Evolutionary conservation across 2,113 vertebrate genomes (phyloP).

Genomic region (Steatornis caripensis): DNA sequence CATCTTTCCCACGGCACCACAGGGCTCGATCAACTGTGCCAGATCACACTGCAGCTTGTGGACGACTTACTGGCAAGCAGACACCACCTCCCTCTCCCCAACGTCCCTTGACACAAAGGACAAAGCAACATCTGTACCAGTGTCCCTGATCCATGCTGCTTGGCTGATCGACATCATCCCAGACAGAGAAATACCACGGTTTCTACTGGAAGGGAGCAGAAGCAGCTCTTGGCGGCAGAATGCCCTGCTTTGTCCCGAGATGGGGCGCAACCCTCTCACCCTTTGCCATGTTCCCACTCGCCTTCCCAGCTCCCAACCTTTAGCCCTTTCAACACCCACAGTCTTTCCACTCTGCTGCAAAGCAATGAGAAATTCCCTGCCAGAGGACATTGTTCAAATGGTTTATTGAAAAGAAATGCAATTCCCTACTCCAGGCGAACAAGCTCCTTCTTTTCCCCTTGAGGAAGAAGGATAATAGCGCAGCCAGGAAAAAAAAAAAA

Average conservation of each 20-base stretch:
- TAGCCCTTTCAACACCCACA: conserved; percentile 51
- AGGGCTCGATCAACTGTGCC: background rate
- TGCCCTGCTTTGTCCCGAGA: conserved; percentile 28
- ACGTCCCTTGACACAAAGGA: background rate
- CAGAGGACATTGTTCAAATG: conserved; percentile 3
- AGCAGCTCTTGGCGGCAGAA: conserved; percentile 19
- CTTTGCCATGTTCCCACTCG: background rate
- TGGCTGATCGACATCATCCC: background rate
- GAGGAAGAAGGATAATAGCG: conserved; percentile 13
- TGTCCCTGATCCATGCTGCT: background rate
- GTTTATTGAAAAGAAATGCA: background rate
- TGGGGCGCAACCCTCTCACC: background rate
- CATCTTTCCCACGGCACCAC: background rate
- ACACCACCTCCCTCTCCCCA: background rate
- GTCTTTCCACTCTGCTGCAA: conserved; percentile 2
- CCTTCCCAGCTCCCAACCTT: conserved; percentile 13
- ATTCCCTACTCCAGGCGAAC: background rate
- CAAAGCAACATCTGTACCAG: conserved; percentile 16
- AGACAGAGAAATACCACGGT: background rate
- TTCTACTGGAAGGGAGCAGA: conserved; percentile 9
- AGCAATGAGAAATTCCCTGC: conserved; percentile 19
- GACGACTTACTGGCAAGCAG: background rate
- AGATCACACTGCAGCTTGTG: background rate
- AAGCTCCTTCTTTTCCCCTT: background rate
- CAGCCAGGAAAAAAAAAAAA: background rate